phyloP scores from a whole-genome alignment of 2,888 invertebrate species.

The Heliconius sara region DNA sequence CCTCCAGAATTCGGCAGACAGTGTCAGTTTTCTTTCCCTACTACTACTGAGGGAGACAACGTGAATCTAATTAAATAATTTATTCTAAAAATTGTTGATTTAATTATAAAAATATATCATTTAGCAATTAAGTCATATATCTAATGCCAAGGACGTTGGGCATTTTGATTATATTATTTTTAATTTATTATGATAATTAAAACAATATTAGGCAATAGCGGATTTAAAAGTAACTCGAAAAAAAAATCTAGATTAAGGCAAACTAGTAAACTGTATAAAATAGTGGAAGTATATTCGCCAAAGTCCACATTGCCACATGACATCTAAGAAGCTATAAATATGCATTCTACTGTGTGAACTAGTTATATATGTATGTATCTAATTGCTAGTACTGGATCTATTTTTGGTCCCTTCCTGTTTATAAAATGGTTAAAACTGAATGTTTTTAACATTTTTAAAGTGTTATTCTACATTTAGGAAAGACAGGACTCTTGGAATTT shows the following conservation, averaged over 20 bases:
- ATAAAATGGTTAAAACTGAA: background rate
- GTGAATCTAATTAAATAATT: too few relatives aligned
- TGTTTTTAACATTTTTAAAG: too few relatives aligned
- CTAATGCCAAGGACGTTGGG: background rate
- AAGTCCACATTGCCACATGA: background rate
- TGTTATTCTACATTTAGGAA: too few relatives aligned
- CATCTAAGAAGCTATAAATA: background rate
- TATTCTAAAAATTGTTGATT: background rate
- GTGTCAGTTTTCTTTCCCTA: too few relatives aligned
- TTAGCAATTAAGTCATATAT: background rate
- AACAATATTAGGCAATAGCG: slow-evolving; percentile 8
- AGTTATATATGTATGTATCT: background rate
- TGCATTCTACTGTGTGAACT: background rate
- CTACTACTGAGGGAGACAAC: too few relatives aligned
- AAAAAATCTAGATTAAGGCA: slow-evolving; percentile 15
- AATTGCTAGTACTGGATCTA: background rate
- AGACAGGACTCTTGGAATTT: too few relatives aligned
- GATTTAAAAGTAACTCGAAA: slow-evolving; percentile 28
- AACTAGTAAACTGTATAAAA: background rate
- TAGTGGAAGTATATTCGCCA: background rate
- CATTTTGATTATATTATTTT: background rate
- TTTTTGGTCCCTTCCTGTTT: background rate
- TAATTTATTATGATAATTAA: background rate
- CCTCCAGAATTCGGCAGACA: too few relatives aligned
- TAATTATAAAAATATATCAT: background rate